phyloP scores from a whole-genome alignment of 2,888 invertebrate genomes.

The Apamea crenata region DNA sequence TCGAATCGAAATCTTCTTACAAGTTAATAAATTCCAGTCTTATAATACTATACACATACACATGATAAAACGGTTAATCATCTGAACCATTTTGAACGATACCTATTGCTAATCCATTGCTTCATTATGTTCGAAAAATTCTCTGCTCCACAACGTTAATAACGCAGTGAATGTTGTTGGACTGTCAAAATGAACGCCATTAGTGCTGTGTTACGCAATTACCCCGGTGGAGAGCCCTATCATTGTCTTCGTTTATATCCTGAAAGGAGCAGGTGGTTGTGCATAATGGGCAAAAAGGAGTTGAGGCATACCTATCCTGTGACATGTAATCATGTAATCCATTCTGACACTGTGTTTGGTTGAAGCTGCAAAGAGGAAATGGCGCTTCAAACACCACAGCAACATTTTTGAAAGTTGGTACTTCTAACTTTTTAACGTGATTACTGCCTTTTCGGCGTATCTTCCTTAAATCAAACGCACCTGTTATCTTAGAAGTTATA shows the following conservation, averaged over 20 bases:
- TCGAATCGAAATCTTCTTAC: too few relatives aligned
- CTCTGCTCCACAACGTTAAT: too few relatives aligned
- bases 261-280: background rate
- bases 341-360: background rate
- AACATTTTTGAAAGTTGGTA: background rate
- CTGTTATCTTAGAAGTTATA: conserved; percentile 3
- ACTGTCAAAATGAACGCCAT: too few relatives aligned
- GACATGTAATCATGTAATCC: background rate
- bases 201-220: too few relatives aligned
- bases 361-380: background rate
- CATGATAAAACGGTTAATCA: too few relatives aligned
- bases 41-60: too few relatives aligned
- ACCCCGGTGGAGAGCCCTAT: background rate
- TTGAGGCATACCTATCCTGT: too few relatives aligned
- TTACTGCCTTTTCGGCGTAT: background rate
- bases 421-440: background rate
- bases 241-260: background rate
- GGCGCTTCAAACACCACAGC: background rate
- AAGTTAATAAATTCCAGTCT: too few relatives aligned
- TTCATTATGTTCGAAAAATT: too few relatives aligned
- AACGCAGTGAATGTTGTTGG: too few relatives aligned
- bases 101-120: too few relatives aligned
- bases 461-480: conserved; percentile 17
- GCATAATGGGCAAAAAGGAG: background rate
- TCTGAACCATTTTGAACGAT: too few relatives aligned